Evolutionary conservation across 1,140 invertebrate species (phyloP).

Genomic region (Halictus rubicundus): DNA sequence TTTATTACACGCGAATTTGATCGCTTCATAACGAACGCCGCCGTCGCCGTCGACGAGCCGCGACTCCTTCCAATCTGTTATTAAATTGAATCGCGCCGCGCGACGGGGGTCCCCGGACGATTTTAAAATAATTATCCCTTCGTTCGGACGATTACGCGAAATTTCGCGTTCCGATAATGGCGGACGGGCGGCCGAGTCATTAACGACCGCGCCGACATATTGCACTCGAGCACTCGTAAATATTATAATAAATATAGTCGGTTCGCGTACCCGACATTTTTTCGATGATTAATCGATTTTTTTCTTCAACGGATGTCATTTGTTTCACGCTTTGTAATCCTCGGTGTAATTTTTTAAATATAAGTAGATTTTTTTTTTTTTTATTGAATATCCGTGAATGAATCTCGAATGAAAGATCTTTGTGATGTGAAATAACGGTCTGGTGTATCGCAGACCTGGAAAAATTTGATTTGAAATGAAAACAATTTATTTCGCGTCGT

Average conservation of each 20-base stretch:
- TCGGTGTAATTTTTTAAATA: too few species aligned
- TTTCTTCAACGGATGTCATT: too few species aligned
- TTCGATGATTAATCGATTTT: too few species aligned
- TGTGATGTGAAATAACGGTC: too few species aligned
- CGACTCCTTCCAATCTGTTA: slow-evolving; percentile 27
- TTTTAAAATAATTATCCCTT: slow-evolving; percentile 10
- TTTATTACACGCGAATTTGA: slow-evolving; percentile 44
- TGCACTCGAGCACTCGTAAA: background rate
- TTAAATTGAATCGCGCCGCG: slow-evolving; percentile 17
- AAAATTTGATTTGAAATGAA: too few species aligned
- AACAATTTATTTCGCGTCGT: too few species aligned
- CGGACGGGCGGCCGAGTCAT: background rate
- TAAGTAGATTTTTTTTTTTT: too few species aligned
- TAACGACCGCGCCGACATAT: background rate
- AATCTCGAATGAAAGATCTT: too few species aligned
- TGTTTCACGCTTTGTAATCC: too few species aligned
- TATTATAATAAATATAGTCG: background rate
- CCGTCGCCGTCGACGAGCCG: background rate
- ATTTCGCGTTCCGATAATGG: slow-evolving; percentile 1
- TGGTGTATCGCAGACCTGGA: too few species aligned
- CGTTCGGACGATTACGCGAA: background rate
- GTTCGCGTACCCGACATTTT: too few species aligned
- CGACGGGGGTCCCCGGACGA: background rate
- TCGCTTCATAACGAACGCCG: slow-evolving; percentile 38
- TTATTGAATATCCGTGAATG: too few species aligned